Base-by-base conservation (phyloP, 1,140 invertebrate genomes). In the Calephelis nemesis region DNA sequence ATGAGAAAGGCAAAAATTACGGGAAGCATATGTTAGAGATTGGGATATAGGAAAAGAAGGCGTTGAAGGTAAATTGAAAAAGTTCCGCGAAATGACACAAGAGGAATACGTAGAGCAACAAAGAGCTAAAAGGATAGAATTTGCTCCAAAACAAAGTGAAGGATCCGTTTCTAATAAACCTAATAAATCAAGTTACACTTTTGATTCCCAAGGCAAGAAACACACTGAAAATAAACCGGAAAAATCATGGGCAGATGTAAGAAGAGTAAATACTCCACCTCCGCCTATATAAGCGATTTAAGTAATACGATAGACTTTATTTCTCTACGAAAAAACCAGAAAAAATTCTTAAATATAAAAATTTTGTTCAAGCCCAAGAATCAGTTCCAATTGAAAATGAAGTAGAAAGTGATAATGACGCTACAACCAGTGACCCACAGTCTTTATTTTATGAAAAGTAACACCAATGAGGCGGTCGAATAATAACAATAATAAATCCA, bases 21-120 rank as follows among this genome's bases (percentile, higher is more conserved):
- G 93, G 30, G 92, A 94, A 64, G 87, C 90, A 8, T 93, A 94
- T 67, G 83, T 96, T 7, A 83, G 95, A 11, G 95, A 95, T 45
- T 96, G 95, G 95, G 95, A 96, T 77, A 79, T 93, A 12, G 94
- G 95, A 3, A 96, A 96, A 78, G 87, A 92, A 67, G 88, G 91
- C 5, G 73, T 87, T 19, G 82, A 92, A 7, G 74, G 78, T 3
- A 83, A 87, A 74, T 74, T 90, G 12, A 93, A 93, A 63, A 93
- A 93, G 74, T 92, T 93, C 71, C 90, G 92, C 73, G 90, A 93
- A 69, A 95, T 96, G 93, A 94, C 94, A 0, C 96, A 97, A 92
- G 95, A 96, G 84, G 95, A 97, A 89, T 97, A 96, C 95, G 93
- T 96, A 10, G 92, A 96, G 67, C 95, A 96, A 76, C 94, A 96